A percentile compares a stretch with the other conserved stretches of the same genome.
phyloP scores from a whole-genome alignment of 2,888 invertebrate genomes.

The Lasioglossum figueresi region DNA sequence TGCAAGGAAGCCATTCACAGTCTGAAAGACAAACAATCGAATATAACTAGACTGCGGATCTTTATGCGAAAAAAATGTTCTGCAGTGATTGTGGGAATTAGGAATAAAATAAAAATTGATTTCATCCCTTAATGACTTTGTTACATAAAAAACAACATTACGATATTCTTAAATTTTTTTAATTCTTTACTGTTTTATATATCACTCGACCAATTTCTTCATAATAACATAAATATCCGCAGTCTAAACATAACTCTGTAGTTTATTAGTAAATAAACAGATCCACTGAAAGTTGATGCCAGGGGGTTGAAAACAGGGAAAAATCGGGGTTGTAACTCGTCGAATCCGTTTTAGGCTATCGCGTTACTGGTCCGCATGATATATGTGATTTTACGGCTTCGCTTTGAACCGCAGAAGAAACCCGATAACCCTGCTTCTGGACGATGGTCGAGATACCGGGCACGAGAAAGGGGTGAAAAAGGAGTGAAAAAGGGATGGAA shows the following conservation, averaged over 20 bases:
- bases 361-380: constrained; percentile 61
- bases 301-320: neutral
- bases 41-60: no score
- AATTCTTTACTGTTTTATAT: no score
- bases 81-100: no score
- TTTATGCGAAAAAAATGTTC: no score
- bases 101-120: no score
- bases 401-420: constrained; percentile 75
- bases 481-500: neutral
- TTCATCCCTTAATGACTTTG: no score
- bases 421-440: constrained; percentile 74
- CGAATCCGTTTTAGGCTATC: constrained; percentile 49
- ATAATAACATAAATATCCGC: no score
- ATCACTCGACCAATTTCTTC: no score
- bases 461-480: constrained; percentile 34
- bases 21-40: no score
- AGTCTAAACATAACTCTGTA: neutral
- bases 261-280: neutral
- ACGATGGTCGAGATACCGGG: constrained; percentile 39
- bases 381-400: constrained; percentile 74
- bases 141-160: no score
- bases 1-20: no score
- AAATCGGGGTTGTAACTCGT: neutral
- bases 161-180: no score
- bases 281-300: neutral